Conservation (phyloP, 1,140 invertebrate genomes). For the Eueides isabella region DNA sequence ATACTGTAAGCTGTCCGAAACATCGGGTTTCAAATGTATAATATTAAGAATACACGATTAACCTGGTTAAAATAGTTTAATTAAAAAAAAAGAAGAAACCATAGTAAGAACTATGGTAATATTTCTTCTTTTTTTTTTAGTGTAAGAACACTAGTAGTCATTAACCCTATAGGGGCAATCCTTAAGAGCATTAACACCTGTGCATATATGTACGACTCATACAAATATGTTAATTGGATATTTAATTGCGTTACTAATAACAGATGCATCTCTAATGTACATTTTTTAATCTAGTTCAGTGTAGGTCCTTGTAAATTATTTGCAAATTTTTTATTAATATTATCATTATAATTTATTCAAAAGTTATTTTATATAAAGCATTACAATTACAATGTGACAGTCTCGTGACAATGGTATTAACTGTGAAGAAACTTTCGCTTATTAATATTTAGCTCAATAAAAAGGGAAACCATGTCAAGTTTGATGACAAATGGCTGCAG, state of each 20-base stretch:
- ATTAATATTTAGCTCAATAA: conserved; percentile 70
- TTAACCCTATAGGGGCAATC: conserved; percentile 36
- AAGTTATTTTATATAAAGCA: not conserved
- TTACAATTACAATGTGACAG: not conserved
- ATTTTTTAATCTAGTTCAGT: not conserved
- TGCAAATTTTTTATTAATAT: too few species aligned
- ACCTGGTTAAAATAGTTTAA: too few species aligned
- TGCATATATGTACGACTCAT: conserved; percentile 48
- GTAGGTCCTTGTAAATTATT: not conserved
- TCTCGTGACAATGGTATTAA: not conserved
- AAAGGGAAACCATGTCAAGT: conserved; percentile 71
- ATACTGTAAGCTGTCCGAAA: too few species aligned
- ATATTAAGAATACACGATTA: too few species aligned
- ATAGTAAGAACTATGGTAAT: too few species aligned
- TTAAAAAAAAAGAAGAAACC: too few species aligned
- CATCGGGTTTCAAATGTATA: too few species aligned
- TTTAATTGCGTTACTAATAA: not conserved
- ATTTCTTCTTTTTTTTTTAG: too few species aligned
- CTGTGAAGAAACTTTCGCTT: conserved; percentile 62
- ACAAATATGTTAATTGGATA: conserved; percentile 30
- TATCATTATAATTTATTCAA: too few species aligned
- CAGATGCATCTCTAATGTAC: not conserved
- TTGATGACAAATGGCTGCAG: conserved; percentile 63
- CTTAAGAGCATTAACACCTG: conserved; percentile 56
- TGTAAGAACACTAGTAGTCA: conserved; percentile 30